Base-by-base conservation (phyloP, 2,888 invertebrate genomes). In the Eueremaeus valkanovi region DNA sequence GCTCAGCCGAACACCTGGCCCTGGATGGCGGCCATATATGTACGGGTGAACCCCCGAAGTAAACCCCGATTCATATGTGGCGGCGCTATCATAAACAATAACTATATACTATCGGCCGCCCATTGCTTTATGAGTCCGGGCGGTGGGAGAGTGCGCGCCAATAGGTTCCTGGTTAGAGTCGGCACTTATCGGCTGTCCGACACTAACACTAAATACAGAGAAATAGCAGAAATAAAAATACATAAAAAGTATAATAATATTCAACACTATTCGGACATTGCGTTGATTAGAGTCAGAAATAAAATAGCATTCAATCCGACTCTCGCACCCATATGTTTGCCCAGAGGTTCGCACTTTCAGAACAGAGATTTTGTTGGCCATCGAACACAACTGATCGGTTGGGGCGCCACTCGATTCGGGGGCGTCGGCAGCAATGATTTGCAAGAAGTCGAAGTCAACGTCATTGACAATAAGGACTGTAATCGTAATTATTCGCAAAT, bases 61-160 rank as follows among this genome's bases (percentile, higher is more conserved):
- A 3, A 13, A 8, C 72, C 72, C 31, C 3, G 40, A 2, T 75
- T 75, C n/a, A 31, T 70, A 29, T 78, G 78, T 51, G 78, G 78
- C 55, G 78, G 77, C n/a, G 18, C 77, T 2, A 75, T 78, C 40
- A 73, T 78, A 24, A 78, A 76, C 24, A 49, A 75, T n/a, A 42
- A 77, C n/a, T 77, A 74, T 74, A 72, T 78, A n/a, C 31, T 78
- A 24, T 78, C 78, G 1, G 78, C 78, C 9, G 78, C 78, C 9
- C 78, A 78, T 66, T 78, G 78, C 45, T 66, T 78, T 33, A 49
- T 66, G 3, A 55, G 72, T 3, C n/a, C 13, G 0, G 58, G 24
- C 8, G 51, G 49, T 8, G 31, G 18, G 6, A 21, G 16, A 16
- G 27, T 72, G 0, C 9, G 36, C 9, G 9, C 72, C 18, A 31